These are phyloP conservation scores for Muscicapa adusta DNA, from an alignment of 2,113 vertebrate species.

Conservation along the genomic window DNA sequence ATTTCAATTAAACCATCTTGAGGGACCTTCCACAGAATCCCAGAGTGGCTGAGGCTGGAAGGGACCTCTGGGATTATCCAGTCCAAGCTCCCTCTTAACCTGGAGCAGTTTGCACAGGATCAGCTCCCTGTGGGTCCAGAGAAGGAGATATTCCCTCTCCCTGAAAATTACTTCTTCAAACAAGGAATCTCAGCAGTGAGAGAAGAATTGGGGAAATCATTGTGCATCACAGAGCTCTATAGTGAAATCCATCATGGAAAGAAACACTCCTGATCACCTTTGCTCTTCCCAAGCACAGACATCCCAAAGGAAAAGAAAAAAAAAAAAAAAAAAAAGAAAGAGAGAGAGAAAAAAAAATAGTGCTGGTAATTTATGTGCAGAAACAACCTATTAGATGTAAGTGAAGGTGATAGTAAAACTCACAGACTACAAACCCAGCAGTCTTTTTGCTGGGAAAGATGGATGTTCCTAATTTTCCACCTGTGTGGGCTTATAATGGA, in stretches of 20 bases:
- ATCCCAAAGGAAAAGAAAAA: not conserved
- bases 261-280: not conserved
- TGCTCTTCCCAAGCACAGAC: not conserved
- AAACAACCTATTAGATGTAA: not conserved
- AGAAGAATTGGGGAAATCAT: not conserved
- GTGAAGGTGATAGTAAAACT: not conserved
- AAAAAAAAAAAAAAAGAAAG: rapidly evolving
- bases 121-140: not conserved
- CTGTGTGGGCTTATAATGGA: not conserved
- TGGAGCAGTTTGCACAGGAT: not conserved
- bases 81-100: not conserved
- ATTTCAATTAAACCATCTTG: not conserved
- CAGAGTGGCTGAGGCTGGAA: not conserved
- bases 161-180: not conserved
- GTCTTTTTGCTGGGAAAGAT: not conserved
- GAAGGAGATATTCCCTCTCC: not conserved
- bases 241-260: not conserved
- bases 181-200: not conserved
- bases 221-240: not conserved
- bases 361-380: not conserved
- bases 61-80: not conserved
- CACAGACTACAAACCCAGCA: not conserved
- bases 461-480: not conserved
- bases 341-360: too few species aligned
- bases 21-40: not conserved